These are phyloP conservation scores for Phyllotreta striolata DNA, from an alignment of 2,888 invertebrate species.

Conservation along the genomic window DNA sequence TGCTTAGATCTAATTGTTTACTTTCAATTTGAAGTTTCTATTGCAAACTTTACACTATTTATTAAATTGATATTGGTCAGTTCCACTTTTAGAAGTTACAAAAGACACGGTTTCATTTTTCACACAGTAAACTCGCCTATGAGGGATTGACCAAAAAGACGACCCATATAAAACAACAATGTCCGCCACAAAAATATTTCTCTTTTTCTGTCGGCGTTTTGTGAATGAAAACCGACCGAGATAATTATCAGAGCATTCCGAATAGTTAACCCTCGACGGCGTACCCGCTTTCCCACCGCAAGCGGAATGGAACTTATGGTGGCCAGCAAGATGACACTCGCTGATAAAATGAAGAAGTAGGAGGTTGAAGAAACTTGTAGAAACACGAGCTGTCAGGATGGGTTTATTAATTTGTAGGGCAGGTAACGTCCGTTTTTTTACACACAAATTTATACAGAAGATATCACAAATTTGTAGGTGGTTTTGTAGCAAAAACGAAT, in stretches of 20 bases:
- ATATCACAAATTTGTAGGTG: too few species aligned
- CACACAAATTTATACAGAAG: too few species aligned
- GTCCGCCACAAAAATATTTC: constrained; percentile 1
- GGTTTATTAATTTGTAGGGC: constrained; percentile 7
- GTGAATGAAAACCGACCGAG: constrained; percentile 12
- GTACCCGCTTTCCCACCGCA: constrained; percentile 11
- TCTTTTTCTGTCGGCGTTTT: constrained; percentile 4
- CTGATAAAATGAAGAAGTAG: constrained; percentile 12
- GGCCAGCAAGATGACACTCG: constrained; percentile 11
- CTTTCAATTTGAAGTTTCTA: too few species aligned
- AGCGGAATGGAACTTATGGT: constrained; percentile 10
- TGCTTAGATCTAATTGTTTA: too few species aligned
- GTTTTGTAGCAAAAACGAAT: too few species aligned
- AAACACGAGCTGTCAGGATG: constrained; percentile 13
- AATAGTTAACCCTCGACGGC: constrained; percentile 13
- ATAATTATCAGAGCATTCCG: constrained; percentile 10
- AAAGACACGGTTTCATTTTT: too few species aligned
- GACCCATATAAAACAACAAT: not conserved
- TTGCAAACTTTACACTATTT: too few species aligned
- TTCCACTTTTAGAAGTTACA: too few species aligned
- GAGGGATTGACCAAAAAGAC: not conserved
- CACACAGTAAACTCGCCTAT: not conserved
- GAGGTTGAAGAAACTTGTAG: constrained; percentile 14
- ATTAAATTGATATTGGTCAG: too few species aligned
- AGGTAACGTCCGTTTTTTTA: constrained; percentile 1